These are phyloP conservation scores for Sarcophilus harrisii DNA, from an alignment of 2,797 vertebrate species.

Conservation along the genomic window DNA sequence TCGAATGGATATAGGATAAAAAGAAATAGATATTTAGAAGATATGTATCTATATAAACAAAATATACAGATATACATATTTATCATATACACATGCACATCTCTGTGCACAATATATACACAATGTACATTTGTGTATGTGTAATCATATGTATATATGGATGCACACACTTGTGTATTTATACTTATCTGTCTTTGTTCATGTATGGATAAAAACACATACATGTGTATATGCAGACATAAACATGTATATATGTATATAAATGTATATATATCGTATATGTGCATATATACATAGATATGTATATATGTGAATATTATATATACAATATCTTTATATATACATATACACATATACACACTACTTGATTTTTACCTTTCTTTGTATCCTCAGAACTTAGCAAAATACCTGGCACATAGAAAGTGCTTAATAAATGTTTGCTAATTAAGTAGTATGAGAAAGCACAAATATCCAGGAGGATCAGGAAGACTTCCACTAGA, in stretches of 20 bases:
- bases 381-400: neutral
- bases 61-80: neutral
- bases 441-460: neutral
- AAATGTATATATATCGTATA: too few relatives aligned
- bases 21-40: neutral
- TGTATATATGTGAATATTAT: too few relatives aligned
- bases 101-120: too few relatives aligned
- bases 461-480: neutral
- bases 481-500: neutral
- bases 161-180: too few relatives aligned
- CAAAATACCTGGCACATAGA: neutral
- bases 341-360: too few relatives aligned
- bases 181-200: too few relatives aligned
- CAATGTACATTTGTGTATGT: neutral
- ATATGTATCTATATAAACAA: neutral
- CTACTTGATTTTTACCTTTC: neutral
- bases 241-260: too few relatives aligned
- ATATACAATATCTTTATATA: neutral
- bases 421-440: neutral
- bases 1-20: neutral
- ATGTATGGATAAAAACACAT: too few relatives aligned
- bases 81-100: too few relatives aligned
- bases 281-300: neutral
- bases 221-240: too few relatives aligned
- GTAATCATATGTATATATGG: too few relatives aligned